Evolutionary conservation across 2,113 vertebrate genomes (phyloP).

Genomic region (Takifugu flavidus): DNA sequence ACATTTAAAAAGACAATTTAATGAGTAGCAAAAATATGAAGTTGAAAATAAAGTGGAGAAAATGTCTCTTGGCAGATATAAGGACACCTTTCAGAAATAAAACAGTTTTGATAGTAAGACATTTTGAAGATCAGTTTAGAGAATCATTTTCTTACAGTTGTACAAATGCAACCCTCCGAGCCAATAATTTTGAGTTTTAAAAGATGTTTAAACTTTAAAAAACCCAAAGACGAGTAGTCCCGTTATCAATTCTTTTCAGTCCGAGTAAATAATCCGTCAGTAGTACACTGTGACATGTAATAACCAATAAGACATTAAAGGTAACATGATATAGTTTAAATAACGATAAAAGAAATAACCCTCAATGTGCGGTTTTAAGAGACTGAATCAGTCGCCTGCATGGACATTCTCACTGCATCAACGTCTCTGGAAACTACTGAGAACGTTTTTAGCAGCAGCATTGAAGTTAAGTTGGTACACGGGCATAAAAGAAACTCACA

Average conservation of each 20-base stretch:
- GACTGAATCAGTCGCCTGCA: constrained; percentile 7
- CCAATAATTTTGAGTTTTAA: constrained; percentile 5
- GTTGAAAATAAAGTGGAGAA: too few species aligned
- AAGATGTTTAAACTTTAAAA: background rate
- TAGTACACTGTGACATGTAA: constrained; percentile 11
- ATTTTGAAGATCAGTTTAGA: constrained; percentile 7
- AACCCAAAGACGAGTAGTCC: too few species aligned
- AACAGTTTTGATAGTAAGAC: background rate
- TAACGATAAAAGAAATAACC: background rate
- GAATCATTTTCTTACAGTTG: constrained; percentile 3
- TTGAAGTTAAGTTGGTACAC: constrained; percentile 20
- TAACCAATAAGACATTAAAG: constrained; percentile 29
- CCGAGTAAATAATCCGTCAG: constrained; percentile 5
- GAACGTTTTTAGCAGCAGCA: constrained; percentile 28
- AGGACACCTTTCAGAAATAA: background rate
- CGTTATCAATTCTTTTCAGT: constrained; percentile 1
- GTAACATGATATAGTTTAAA: constrained; percentile 21
- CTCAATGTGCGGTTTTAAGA: constrained; percentile 12
- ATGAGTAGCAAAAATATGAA: background rate
- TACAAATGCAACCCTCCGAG: constrained; percentile 1
- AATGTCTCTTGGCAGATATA: background rate
- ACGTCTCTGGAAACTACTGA: constrained; percentile 10
- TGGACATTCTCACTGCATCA: constrained; percentile 38
- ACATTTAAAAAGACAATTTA: background rate
- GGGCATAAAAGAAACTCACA: background rate